Conservation (phyloP, 2,888 invertebrate species). For the Serripes groenlandicus region DNA sequence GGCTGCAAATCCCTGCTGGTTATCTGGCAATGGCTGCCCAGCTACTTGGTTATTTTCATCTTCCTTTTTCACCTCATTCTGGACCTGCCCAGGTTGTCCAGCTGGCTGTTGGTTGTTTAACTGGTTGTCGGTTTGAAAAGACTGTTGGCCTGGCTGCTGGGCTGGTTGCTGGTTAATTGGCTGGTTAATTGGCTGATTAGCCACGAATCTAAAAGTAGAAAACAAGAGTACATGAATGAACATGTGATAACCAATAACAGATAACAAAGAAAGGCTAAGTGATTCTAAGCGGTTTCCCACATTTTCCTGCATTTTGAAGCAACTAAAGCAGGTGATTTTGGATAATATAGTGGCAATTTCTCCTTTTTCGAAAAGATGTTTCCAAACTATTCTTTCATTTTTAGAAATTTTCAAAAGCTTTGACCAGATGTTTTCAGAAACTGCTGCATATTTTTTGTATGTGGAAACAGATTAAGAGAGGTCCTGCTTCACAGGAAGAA, state of each 20-base stretch:
- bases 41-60: not conserved
- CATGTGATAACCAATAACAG: not conserved
- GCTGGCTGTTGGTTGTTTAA: not conserved
- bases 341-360: not conserved
- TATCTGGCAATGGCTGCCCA: not conserved
- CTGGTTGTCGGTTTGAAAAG: not conserved
- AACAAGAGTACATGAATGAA: not conserved
- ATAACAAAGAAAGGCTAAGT: not conserved
- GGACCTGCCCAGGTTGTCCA: not conserved
- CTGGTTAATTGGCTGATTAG: not conserved
- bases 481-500: no score
- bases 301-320: not conserved
- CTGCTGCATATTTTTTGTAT: no score
- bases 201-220: not conserved
- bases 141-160: not conserved
- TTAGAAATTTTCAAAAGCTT: no score
- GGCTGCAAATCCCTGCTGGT: not conserved
- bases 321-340: not conserved
- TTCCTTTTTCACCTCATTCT: not conserved
- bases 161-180: constrained; percentile 4
- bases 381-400: no score
- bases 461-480: no score
- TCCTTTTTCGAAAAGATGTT: not conserved
- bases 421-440: no score
- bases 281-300: not conserved